Conservation (phyloP, 2,888 invertebrate genomes). For the Nowickia ferox region DNA sequence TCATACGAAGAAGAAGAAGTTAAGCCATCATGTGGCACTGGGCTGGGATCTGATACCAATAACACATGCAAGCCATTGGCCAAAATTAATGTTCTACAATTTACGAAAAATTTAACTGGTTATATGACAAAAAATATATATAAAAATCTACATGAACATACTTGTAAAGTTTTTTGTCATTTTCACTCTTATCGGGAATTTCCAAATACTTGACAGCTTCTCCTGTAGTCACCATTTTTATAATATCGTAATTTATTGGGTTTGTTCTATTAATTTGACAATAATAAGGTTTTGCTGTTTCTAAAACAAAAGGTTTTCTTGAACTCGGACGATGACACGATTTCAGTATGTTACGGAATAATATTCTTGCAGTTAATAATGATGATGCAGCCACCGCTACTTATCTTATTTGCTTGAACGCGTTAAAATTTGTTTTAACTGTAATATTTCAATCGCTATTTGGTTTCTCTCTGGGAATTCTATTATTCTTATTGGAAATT, state of each 20-base stretch:
- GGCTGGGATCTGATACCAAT: slow-evolving; percentile 87
- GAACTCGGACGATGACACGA: slow-evolving; percentile 22
- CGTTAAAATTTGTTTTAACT: slow-evolving; percentile 10
- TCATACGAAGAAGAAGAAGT: slow-evolving; percentile 75
- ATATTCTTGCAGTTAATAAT: background rate
- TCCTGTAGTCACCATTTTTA: slow-evolving; percentile 59
- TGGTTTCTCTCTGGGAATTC: background rate
- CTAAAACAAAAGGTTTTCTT: background rate
- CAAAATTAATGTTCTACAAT: slow-evolving; percentile 85
- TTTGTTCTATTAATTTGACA: background rate
- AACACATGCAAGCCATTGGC: slow-evolving; percentile 89
- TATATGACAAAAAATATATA: background rate
- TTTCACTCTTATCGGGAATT: slow-evolving; percentile 88
- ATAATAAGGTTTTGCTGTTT: background rate
- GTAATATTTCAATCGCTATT: background rate
- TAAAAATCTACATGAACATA: slow-evolving; percentile 77
- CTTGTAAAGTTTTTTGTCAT: slow-evolving; percentile 92
- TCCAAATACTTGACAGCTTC: slow-evolving; percentile 80
- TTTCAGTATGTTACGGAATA: background rate
- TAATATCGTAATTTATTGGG: background rate
- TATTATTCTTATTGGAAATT: background rate
- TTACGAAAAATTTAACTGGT: background rate
- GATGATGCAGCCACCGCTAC: background rate
- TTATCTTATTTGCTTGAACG: slow-evolving; percentile 2
- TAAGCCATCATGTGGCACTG: slow-evolving; percentile 79